Conservation (phyloP, 1,140 invertebrate genomes). For the Drosophila sturtevanti region DNA sequence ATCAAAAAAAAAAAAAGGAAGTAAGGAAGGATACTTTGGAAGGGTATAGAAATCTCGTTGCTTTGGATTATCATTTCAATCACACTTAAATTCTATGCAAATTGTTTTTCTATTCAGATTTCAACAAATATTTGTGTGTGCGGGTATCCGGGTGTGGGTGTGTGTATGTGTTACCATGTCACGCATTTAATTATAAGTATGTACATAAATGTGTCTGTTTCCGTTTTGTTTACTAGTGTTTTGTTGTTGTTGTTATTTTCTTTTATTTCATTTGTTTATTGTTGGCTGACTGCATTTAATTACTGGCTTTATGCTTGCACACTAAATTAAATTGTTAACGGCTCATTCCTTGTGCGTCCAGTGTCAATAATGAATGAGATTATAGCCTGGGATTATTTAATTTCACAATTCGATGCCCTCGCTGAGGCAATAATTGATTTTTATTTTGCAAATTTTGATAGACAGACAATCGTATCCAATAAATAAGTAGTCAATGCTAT, state of each 20-base stretch:
- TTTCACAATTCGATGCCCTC: conserved; percentile 36
- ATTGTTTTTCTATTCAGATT: too few relatives aligned
- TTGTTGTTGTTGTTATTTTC: conserved; percentile 28
- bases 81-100: too few relatives aligned
- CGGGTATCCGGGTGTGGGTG: not conserved
- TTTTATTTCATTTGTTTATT: conserved; percentile 22
- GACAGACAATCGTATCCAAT: not conserved
- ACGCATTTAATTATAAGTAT: not conserved
- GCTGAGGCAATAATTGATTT: conserved; percentile 11
- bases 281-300: conserved; percentile 31
- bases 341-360: conserved; percentile 10
- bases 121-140: too few relatives aligned
- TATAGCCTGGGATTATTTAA: conserved; percentile 46
- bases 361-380: conserved; percentile 40
- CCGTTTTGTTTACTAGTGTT: not conserved
- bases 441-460: conserved; percentile 16
- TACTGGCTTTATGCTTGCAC: conserved; percentile 36
- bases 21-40: too few relatives aligned
- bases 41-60: too few relatives aligned
- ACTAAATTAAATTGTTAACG: conserved; percentile 55
- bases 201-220: not conserved
- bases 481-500: not conserved
- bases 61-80: too few relatives aligned
- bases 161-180: not conserved
- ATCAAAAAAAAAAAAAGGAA: too few relatives aligned